Percentiles rank a stretch among this genome's conserved stretches.
phyloP scores from a whole-genome alignment of 2,797 vertebrate species.

The Phataginus tetradactyla region DNA sequence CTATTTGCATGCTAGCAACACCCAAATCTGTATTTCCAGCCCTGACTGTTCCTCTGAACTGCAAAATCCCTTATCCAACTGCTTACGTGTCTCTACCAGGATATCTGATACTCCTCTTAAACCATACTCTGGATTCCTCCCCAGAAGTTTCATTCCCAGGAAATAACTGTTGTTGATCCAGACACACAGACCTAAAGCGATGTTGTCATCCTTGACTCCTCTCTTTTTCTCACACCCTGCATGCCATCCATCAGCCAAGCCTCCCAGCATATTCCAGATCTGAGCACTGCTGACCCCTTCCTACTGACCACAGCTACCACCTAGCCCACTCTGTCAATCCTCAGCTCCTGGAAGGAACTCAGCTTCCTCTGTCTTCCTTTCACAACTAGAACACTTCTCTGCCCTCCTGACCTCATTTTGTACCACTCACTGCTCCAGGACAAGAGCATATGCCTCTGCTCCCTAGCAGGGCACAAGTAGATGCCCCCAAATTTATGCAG shows the following conservation, averaged over 20 bases:
- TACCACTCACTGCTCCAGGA: neutral
- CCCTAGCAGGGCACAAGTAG: neutral
- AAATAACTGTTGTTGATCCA: neutral
- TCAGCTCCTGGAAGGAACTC: neutral
- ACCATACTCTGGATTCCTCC: neutral
- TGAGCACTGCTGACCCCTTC: neutral
- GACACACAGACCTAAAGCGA: neutral
- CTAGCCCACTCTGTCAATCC: neutral
- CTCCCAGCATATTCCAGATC: neutral
- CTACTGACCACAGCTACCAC: neutral
- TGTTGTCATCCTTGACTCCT: neutral
- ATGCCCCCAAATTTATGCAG: neutral
- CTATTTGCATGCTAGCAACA: neutral
- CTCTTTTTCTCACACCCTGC: neutral
- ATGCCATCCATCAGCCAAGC: neutral
- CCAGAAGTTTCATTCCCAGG: neutral
- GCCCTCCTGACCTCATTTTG: neutral
- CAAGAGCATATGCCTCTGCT: neutral
- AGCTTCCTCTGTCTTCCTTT: neutral
- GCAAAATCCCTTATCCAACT: neutral
- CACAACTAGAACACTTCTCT: neutral
- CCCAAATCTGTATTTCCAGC: neutral
- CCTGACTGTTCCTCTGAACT: neutral
- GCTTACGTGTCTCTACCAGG: neutral
- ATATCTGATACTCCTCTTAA: neutral